Evolutionary conservation across 2,888 invertebrate species (phyloP), one percentile per base, ranked within the genome.

Genomic region (Marronus borbonicus): DNA sequence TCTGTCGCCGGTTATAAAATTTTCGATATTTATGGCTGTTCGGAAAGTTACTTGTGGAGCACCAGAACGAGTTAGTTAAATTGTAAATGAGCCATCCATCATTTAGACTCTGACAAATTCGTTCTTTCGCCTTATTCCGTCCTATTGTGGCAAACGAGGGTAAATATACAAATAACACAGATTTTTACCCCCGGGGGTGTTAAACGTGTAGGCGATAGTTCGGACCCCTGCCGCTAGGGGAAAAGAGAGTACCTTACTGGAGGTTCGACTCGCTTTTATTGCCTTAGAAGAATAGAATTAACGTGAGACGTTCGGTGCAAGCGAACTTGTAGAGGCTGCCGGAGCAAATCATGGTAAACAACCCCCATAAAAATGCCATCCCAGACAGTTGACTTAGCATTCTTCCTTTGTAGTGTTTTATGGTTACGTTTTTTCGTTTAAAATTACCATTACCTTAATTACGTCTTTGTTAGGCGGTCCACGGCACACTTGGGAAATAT

Each of bases 291-390:
- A 55, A 55, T 66, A 66, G 76, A 76, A 76, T 76, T 76, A 76
- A 76, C 68, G 76, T 76, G 68, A 76, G 76, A 76, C 66, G 76
- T 58, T 55, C 17, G 8, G 14, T 28, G 17, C 31, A 68, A 52
- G 24, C 70, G 68, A 24, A 20, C 39, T 64, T 8, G 44, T 31
- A 65, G 76, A 66, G 76, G 76, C 20, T 76, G 66, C 76, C 39
- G 14, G 49, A 55, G 66, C 66, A 74, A 60, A 74, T 58, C 68
- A 39, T 68, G 68, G 66, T 68, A 76, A 76, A 76, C 76, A 76
- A 76, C 76, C 76, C 76, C 76, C 76, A 76, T 76, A 76, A 76
- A 76, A 68, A 76, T 68, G 76, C 76, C 76, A 68, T 55, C 76
- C 50, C 55, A n/a, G 44, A 62, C 49, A 60, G 60, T 74, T 74